Base-by-base conservation (phyloP, 1,140 invertebrate species). In the Pogonomyrmex californicus region DNA sequence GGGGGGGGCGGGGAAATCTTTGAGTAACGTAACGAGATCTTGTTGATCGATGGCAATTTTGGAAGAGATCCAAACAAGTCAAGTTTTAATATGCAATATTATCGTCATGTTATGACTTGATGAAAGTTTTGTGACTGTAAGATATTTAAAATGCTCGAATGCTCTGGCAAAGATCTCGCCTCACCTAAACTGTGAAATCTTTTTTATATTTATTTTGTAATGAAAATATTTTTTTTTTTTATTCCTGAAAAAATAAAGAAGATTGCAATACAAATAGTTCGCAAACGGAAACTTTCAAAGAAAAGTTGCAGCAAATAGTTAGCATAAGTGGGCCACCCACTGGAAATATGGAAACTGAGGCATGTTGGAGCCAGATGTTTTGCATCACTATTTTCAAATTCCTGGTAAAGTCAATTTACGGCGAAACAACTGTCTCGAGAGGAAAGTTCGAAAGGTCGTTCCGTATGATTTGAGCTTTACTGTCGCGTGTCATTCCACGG, bases 391-490 rank as follows among this genome's bases (percentile, higher is more conserved):
- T 70, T 58, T 71, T 23, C 14, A 4, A 78, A 33, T 81, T 41
- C 3, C 12, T 68, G 47, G 9, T 1, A 78, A 36, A 65, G n/a
- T 70, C 30, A 81, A 54, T 70, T 66, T 54, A 70, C 12, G 33
- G 2, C 9, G 47, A 70, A 70, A 17, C 49, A 33, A 44, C 38
- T 70, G 17, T 56, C 56, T 81, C 17, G 23, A 17, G 17, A 30
- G 41, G 68, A 38, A 68, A 54, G 14, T 70, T 56, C n/a, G 38
- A 81, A 70, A 44, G 30, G 17, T 54, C 49, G 77, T 81, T 70
- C 9, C 36, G 49, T 44, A 7, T 81, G 49, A 71, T 70, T 81
- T 71, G 78, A 81, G 12, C 51, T 81, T 71, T 71, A 70, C 12
- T 33, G 49, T 49, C 49, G 49, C n/a, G 33, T 41, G 49, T 70